These are phyloP conservation scores for Creontiades dilutus DNA, from an alignment of 2,888 invertebrate species.

Conservation along the genomic window DNA sequence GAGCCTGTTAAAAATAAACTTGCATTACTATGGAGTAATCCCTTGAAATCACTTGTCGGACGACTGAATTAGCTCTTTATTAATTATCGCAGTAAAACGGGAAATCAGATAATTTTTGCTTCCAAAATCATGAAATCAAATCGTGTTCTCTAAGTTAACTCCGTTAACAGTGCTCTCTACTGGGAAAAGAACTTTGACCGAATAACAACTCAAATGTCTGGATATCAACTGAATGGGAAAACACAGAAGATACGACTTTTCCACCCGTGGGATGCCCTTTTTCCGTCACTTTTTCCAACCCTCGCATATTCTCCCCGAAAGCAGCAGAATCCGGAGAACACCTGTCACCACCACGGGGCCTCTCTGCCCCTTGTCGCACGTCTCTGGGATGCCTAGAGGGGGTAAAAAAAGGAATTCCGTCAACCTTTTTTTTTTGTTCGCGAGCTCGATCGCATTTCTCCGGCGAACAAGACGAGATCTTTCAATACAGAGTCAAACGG, in stretches of 20 bases:
- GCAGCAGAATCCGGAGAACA: not conserved
- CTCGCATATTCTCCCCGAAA: not conserved
- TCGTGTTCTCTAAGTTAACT: not conserved
- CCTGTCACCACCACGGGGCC: conserved; percentile 18
- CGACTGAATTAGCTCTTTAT: no score
- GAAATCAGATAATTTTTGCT: no score
- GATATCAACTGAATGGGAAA: conserved; percentile 8
- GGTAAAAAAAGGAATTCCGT: not conserved
- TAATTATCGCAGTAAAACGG: no score
- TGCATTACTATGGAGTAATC: no score
- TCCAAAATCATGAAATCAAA: not conserved
- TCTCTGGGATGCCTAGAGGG: not conserved
- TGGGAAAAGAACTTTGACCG: not conserved
- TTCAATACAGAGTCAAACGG: not conserved
- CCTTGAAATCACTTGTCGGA: no score
- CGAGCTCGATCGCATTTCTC: not conserved
- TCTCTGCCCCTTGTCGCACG: not conserved
- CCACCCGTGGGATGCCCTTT: not conserved
- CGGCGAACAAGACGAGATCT: not conserved
- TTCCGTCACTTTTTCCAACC: not conserved
- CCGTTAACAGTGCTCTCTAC: not conserved
- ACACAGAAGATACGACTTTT: not conserved
- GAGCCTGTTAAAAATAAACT: no score
- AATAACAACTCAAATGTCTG: not conserved
- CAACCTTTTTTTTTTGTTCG: not conserved